Conservation (phyloP, 2,797 vertebrate species). For the Dendrocincla tyrannina region DNA sequence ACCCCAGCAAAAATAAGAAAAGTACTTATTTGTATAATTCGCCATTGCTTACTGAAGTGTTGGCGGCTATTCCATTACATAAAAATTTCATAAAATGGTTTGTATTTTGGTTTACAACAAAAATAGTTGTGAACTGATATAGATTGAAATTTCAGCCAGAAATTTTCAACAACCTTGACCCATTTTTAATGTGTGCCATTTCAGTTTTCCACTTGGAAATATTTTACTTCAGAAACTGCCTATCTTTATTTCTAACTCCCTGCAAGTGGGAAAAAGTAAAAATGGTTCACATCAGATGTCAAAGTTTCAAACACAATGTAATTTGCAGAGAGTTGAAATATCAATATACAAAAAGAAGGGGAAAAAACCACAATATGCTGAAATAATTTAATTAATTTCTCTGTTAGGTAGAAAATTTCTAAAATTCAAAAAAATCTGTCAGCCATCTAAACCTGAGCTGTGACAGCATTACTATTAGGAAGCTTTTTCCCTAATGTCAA, state of each 20-base stretch:
- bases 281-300: background rate
- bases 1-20: background rate
- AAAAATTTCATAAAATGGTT: background rate
- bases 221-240: background rate
- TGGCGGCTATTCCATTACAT: background rate
- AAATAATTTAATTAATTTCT: background rate
- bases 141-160: background rate
- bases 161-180: background rate
- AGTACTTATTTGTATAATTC: background rate
- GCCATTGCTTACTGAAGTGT: background rate
- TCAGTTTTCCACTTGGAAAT: background rate
- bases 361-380: fast-evolving
- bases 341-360: background rate
- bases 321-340: background rate
- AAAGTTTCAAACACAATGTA: background rate
- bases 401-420: background rate
- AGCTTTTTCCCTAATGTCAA: background rate
- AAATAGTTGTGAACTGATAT: background rate
- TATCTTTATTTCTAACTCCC: background rate
- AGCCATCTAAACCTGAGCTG: background rate
- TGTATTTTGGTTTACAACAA: background rate
- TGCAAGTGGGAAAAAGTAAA: background rate
- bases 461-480: background rate
- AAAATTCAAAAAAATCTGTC: background rate
- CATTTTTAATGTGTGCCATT: background rate